Conservation (phyloP, 2,797 vertebrate species). For the Tokudaia muenninki region DNA sequence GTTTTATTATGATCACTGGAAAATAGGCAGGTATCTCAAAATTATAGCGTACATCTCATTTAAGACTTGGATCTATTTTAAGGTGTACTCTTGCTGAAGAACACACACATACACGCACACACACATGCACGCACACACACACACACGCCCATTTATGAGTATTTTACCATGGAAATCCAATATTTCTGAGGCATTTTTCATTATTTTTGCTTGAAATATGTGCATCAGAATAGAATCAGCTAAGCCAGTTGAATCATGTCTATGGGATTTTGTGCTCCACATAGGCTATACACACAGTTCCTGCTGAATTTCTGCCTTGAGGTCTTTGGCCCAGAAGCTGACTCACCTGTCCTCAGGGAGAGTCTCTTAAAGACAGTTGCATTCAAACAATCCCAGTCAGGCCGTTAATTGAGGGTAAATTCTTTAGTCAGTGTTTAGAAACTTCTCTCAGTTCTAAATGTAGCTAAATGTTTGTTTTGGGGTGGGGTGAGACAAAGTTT, state of each 20-base stretch:
- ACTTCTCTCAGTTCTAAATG: not conserved
- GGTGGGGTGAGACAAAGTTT: not conserved
- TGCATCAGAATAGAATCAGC: slow-evolving; percentile 1
- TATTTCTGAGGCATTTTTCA: slow-evolving; percentile 13
- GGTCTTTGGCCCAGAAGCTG: not conserved
- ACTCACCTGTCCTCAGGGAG: not conserved
- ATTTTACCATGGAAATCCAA: not conserved
- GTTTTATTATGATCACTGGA: not conserved
- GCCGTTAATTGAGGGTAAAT: not conserved
- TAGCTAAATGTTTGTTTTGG: not conserved
- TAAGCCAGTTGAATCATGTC: not conserved
- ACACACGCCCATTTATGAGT: slow-evolving; percentile 10
- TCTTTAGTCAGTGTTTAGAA: not conserved
- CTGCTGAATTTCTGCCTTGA: not conserved
- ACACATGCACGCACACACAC: too few species aligned
- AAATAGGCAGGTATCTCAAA: slow-evolving; percentile 7
- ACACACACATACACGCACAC: too few species aligned
- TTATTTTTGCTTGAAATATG: slow-evolving; percentile 47
- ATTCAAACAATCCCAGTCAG: not conserved
- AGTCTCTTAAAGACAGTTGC: not conserved
- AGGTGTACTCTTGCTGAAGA: not conserved
- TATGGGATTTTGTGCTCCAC: not conserved
- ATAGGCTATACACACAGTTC: not conserved
- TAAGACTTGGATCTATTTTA: slow-evolving; percentile 55
- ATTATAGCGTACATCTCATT: not conserved